A percentile compares a stretch with the other conserved stretches of the same genome.
Conservation (phyloP, 2,797 vertebrate species). For the Siniperca obscura region DNA sequence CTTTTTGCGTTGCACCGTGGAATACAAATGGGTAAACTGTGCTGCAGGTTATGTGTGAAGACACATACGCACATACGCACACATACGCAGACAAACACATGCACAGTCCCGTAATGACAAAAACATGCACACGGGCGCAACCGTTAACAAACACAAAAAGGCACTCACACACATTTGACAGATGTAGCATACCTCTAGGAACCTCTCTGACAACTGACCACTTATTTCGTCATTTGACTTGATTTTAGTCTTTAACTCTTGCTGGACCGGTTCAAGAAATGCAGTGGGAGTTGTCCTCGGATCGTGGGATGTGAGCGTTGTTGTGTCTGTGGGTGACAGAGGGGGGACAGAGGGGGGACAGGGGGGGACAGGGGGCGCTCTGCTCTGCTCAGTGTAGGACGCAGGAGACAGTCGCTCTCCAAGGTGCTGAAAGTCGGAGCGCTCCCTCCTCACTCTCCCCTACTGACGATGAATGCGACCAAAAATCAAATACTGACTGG, state of each 20-base stretch:
- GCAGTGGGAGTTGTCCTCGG: conserved; percentile 36
- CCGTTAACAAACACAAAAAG: conserved; percentile 28
- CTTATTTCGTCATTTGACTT: conserved; percentile 35
- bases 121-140: not conserved
- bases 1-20: conserved; percentile 33
- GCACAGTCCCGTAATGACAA: not conserved
- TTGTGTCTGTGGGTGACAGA: conserved; percentile 64
- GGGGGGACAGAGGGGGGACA: conserved; percentile 33
- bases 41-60: conserved; percentile 65
- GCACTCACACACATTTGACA: conserved; percentile 32
- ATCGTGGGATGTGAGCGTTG: conserved; percentile 52
- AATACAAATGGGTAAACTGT: conserved; percentile 66
- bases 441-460: conserved; percentile 63
- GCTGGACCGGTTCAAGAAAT: conserved; percentile 4
- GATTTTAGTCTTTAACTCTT: conserved; percentile 26
- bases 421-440: conserved; percentile 81
- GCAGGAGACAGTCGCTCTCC: conserved; percentile 79
- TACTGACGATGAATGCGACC: conserved; percentile 44
- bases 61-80: conserved; percentile 28
- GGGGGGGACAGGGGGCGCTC: conserved; percentile 42
- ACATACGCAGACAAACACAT: not conserved
- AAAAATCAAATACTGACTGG: conserved; percentile 25
- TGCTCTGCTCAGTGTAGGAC: conserved; percentile 68
- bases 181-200: conserved; percentile 20
- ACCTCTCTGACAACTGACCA: conserved; percentile 27